A percentile compares a stretch with the other conserved stretches of the same genome.
Conservation (phyloP, 2,888 invertebrate species). For the Rhaphigaster nebulosa region DNA sequence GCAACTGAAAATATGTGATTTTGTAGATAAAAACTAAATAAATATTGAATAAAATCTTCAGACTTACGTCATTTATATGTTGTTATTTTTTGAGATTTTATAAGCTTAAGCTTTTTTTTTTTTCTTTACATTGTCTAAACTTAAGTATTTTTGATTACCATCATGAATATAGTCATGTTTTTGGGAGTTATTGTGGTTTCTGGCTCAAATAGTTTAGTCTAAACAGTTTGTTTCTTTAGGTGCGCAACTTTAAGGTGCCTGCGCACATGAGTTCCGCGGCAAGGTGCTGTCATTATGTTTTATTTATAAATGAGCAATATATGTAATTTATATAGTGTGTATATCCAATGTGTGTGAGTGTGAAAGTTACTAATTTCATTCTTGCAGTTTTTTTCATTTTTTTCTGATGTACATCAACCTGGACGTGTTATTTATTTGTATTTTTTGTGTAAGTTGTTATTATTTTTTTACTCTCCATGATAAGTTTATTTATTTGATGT, state of each 20-base stretch:
- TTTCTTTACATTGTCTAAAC: slow-evolving; percentile 58
- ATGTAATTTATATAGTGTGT: slow-evolving; percentile 55
- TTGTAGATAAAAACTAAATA: slow-evolving; percentile 61
- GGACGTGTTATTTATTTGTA: slow-evolving; percentile 61
- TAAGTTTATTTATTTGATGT: slow-evolving; percentile 60
- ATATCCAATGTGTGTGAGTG: slow-evolving; percentile 56
- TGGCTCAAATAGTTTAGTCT: slow-evolving; percentile 61
- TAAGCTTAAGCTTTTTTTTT: slow-evolving; percentile 61
- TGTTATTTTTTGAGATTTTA: slow-evolving; percentile 65
- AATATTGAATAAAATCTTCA: slow-evolving; percentile 57
- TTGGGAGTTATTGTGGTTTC: slow-evolving; percentile 57
- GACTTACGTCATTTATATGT: slow-evolving; percentile 62
- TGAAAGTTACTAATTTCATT: slow-evolving; percentile 55
- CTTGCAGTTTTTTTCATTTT: slow-evolving; percentile 49
- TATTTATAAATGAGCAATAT: slow-evolving; percentile 58
- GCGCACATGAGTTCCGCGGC: slow-evolving; percentile 38
- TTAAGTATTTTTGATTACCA: slow-evolving; percentile 65
- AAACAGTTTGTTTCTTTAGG: slow-evolving; percentile 37
- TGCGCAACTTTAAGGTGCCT: slow-evolving; percentile 54
- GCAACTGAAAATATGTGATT: slow-evolving; percentile 63
- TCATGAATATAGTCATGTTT: slow-evolving; percentile 61
- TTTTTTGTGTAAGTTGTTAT: slow-evolving; percentile 62
- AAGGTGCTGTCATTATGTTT: slow-evolving; percentile 52
- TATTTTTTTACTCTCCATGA: slow-evolving; percentile 60
- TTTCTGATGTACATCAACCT: slow-evolving; percentile 56